phyloP scores from a whole-genome alignment of 2,888 invertebrate genomes.

The Cephus rjabovi region DNA sequence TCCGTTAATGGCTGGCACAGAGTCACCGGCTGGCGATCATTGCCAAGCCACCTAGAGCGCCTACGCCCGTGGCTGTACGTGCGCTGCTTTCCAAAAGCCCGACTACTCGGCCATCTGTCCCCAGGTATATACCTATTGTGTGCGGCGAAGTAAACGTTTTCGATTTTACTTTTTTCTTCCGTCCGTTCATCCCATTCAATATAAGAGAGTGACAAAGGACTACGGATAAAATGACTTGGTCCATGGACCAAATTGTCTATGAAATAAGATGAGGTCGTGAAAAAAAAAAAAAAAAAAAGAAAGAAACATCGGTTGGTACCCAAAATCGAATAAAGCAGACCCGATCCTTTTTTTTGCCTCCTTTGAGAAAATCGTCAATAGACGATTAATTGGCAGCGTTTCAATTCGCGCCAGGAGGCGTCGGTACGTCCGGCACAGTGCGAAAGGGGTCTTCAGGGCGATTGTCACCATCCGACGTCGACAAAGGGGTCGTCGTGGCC shows the following conservation, averaged over 20 bases:
- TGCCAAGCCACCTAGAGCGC: slow-evolving; percentile 58
- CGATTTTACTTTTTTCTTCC: slow-evolving; percentile 38
- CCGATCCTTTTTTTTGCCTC: not conserved
- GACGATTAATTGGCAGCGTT: slow-evolving; percentile 62
- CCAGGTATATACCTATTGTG: slow-evolving; percentile 32
- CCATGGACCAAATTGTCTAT: not conserved
- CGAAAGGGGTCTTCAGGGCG: not conserved
- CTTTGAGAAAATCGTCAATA: not conserved
- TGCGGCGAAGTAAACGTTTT: slow-evolving; percentile 38
- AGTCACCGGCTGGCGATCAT: slow-evolving; percentile 64
- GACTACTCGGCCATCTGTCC: slow-evolving; percentile 40
- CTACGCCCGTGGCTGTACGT: slow-evolving; percentile 56
- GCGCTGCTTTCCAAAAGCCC: slow-evolving; percentile 57
- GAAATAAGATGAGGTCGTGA: not conserved
- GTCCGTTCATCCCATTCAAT: not conserved
- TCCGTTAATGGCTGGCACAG: slow-evolving; percentile 64
- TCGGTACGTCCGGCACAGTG: not conserved
- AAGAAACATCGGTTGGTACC: not conserved
- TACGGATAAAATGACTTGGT: not conserved
- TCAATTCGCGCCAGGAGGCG: slow-evolving; percentile 57
- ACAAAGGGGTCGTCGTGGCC: slow-evolving; percentile 46
- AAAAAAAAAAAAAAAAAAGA: not conserved
- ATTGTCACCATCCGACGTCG: slow-evolving; percentile 28
- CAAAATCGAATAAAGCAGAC: not conserved
- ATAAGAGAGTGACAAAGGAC: not conserved